phyloP scores from a whole-genome alignment of 2,113 vertebrate genomes.

The Tupaia tana region DNA sequence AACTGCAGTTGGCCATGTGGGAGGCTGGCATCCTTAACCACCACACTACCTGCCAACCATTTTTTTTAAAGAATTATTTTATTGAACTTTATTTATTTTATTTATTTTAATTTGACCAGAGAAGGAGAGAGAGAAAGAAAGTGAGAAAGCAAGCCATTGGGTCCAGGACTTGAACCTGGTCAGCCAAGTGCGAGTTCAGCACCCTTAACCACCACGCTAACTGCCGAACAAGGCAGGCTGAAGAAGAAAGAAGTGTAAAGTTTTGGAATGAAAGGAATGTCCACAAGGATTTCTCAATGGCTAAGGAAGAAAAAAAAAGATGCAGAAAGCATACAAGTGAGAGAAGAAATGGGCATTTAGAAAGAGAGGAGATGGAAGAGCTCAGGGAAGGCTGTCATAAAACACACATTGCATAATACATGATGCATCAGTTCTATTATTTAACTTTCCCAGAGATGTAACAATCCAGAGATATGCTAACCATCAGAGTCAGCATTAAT shows the following conservation, averaged over 20 bases:
- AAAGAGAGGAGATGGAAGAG: constrained; percentile 70
- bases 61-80: no score
- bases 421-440: constrained; percentile 89
- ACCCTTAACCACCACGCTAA: no score
- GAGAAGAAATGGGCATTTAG: constrained; percentile 24
- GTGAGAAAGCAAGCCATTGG: no score
- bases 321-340: not conserved
- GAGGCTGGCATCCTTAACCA: no score
- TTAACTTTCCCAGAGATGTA: constrained; percentile 90
- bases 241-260: not conserved
- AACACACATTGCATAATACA: constrained; percentile 85
- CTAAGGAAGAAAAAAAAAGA: constrained; percentile 39
- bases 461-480: constrained; percentile 89
- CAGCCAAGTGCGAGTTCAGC: no score
- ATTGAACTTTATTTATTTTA: no score
- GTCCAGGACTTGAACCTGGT: no score
- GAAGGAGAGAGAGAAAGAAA: no score
- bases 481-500: constrained; percentile 98
- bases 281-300: constrained; percentile 79
- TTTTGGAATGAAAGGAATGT: constrained; percentile 49
- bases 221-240: not conserved
- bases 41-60: no score
- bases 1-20: no score
- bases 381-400: constrained; percentile 85
- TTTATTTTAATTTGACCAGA: no score